Percentiles rank a stretch among this genome's conserved stretches.
Conservation (phyloP, 1,140 invertebrate genomes). For the Branchinecta lynchi region DNA sequence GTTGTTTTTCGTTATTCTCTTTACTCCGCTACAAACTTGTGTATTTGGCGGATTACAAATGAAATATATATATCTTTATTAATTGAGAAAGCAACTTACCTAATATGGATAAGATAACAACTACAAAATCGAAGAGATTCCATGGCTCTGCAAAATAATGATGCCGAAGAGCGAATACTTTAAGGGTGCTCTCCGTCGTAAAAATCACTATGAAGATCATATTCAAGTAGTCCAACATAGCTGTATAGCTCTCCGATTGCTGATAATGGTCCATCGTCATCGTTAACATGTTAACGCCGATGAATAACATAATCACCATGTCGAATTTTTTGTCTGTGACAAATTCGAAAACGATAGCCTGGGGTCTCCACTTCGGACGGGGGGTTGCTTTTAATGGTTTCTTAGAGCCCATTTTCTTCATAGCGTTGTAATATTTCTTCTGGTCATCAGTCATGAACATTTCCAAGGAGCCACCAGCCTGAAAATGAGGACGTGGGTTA, state of each 20-base stretch:
- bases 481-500: constrained; percentile 22
- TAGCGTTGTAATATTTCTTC: constrained; percentile 99
- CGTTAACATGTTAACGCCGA: constrained; percentile 94
- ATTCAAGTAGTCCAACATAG: constrained; percentile 76
- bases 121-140: constrained; percentile 98
- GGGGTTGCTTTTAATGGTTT: constrained; percentile 95
- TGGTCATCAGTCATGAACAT: constrained; percentile 99
- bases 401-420: constrained; percentile 99
- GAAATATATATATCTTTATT: too few relatives aligned
- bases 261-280: constrained; percentile 96
- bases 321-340: constrained; percentile 97
- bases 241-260: constrained; percentile 62
- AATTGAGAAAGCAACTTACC: constrained; percentile 49
- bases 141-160: constrained; percentile 98
- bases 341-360: constrained; percentile 90
- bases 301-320: constrained; percentile 98
- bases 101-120: constrained; percentile 94
- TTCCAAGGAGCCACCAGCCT: constrained; percentile 86
- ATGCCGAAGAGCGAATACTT: constrained; percentile 89
- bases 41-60: too few relatives aligned
- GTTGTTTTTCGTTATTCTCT: too few relatives aligned
- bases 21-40: too few relatives aligned
- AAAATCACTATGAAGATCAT: constrained; percentile 97
- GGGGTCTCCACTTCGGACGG: constrained; percentile 85
- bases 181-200: constrained; percentile 89